A percentile compares a stretch with the other conserved stretches of the same genome.
Evolutionary conservation across 2,888 invertebrate genomes (phyloP).

Genomic region (Desoria tigrina): DNA sequence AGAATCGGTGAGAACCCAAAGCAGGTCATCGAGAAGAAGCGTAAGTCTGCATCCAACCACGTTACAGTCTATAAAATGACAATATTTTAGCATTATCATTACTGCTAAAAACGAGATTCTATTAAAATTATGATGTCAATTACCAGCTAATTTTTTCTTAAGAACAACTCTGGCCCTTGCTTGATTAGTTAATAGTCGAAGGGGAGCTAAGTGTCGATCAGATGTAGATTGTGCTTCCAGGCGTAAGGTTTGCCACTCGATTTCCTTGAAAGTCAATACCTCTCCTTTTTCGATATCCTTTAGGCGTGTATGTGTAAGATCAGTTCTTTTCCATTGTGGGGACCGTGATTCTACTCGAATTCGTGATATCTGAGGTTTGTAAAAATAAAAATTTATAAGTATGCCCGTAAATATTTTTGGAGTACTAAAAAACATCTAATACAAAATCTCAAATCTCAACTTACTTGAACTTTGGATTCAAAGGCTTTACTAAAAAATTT

Average conservation of each 20-base stretch:
- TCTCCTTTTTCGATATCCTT: constrained; percentile 87
- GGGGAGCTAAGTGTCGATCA: constrained; percentile 75
- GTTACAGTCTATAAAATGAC: constrained; percentile 86
- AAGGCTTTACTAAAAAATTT: constrained; percentile 93
- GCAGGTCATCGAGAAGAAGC: constrained; percentile 88
- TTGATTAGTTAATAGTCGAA: constrained; percentile 88
- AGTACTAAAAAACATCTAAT: background rate
- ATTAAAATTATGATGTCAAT: background rate
- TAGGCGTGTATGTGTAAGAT: constrained; percentile 85
- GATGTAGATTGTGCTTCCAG: constrained; percentile 88
- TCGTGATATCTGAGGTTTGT: constrained; percentile 77
- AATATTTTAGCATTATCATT: constrained; percentile 7
- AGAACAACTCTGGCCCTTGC: constrained; percentile 92
- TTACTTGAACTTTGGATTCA: constrained; percentile 90
- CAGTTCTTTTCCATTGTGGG: constrained; percentile 83
- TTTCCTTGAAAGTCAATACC: constrained; percentile 91
- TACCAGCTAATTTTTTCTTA: constrained; percentile 87
- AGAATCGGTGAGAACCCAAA: constrained; percentile 96
- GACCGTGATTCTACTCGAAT: constrained; percentile 92
- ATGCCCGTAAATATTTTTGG: background rate
- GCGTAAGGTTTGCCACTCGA: constrained; percentile 95
- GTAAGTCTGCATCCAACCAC: constrained; percentile 88
- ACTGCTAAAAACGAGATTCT: too few relatives aligned
- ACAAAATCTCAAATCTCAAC: constrained; percentile 16
- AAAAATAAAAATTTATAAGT: too few relatives aligned